Evolutionary conservation across 2,797 vertebrate species (phyloP), one percentile per base, ranked within the genome.

Genomic region (Novumbra hubbsi): DNA sequence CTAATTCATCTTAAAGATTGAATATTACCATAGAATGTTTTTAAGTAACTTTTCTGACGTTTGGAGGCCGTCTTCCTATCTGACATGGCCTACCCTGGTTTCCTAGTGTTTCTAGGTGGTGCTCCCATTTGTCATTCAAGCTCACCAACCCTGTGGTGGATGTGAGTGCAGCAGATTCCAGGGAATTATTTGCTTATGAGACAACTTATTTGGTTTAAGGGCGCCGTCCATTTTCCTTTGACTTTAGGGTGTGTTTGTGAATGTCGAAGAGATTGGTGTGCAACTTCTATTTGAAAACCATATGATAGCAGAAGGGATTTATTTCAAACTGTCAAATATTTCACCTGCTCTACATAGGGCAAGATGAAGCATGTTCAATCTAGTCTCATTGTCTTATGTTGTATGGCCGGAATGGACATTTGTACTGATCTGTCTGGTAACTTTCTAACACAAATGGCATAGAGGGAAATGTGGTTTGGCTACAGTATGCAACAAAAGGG

Each of bases 131-230:
- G 77, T 88, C 81, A 83, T 77, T 71, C 71, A 27, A 19, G 70
- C 66, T 74, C 72, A 71, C 73, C 71, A 81, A 4, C 74, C 50
- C 38, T 17, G 62, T 30, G 64, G 66, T 71, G 27, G 41, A 78
- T 66, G 16, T 62, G 60, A 12, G 41, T 17, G 62, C 17, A 71
- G 49, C 78, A 70, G 70, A 63, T 72, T 80, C 75, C 82, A 73
- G 48, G 76, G 80, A 73, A 76, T 27, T 38, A 73, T 79, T 84
- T 82, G 73, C 86, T 76, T 71, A 52, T 62, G 70, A 64, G 14
- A 45, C 41, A 11, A 28, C 28, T 55, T 87, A 81, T 90, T 88
- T 91, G 80, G 83, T 84, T 84, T 83, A 85, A 76, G 85, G 87
- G 86, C 75, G 86, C 80, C 81, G 81, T 71, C 73, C 66, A 67